These are phyloP conservation scores for Callospermophilus lateralis DNA, from an alignment of 2,113 vertebrate genomes.

Conservation along the genomic window DNA sequence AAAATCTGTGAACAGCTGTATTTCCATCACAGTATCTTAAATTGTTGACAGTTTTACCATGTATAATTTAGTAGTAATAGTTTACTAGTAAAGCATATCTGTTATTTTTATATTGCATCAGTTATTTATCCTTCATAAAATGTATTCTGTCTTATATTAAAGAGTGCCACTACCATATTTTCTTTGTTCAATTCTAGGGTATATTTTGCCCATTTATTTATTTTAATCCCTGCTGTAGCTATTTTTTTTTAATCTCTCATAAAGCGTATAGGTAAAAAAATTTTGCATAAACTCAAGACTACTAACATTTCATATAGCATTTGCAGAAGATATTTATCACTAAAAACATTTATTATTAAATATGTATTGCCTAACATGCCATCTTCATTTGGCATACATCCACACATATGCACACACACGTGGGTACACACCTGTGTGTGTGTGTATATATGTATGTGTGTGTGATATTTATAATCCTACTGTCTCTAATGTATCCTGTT, in stretches of 20 bases:
- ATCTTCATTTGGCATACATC: not conserved
- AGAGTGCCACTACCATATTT: not conserved
- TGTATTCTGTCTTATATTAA: not conserved
- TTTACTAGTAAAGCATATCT: not conserved
- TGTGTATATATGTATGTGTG: not conserved
- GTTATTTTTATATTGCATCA: not conserved
- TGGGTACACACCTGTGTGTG: not conserved
- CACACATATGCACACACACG: too few relatives aligned
- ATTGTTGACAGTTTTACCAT: not conserved
- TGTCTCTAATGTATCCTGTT: not conserved
- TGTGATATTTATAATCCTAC: not conserved
- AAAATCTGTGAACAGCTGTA: not conserved
- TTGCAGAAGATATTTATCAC: not conserved
- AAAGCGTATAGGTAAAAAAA: not conserved
- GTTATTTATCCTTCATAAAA: not conserved
- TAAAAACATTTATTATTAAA: not conserved
- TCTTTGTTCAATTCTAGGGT: not conserved
- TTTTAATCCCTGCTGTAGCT: not conserved
- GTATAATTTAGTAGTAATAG: not conserved
- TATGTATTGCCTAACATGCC: not conserved
- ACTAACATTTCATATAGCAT: not conserved
- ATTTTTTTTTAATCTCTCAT: not conserved
- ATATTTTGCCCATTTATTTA: not conserved
- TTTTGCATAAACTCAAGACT: not conserved
- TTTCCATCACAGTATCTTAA: conserved; percentile 4